Conservation (phyloP, 2,888 invertebrate genomes). For the Gerosis bhagava region DNA sequence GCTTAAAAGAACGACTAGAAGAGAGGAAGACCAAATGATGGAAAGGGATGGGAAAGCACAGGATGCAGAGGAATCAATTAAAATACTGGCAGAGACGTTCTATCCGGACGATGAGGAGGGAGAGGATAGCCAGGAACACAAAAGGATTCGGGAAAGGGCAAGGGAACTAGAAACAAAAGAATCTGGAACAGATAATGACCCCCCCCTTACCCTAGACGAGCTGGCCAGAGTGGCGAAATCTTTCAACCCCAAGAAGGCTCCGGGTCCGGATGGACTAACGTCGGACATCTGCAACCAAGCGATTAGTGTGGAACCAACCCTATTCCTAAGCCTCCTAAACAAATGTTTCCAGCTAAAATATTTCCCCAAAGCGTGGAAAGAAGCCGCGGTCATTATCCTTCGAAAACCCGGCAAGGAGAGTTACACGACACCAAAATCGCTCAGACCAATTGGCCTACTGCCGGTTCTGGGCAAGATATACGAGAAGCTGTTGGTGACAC, state of each 20-base stretch:
- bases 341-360: neutral
- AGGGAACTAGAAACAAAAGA: neutral
- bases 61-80: neutral
- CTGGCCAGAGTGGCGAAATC: neutral
- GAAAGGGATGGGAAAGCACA: neutral
- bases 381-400: constrained; percentile 1
- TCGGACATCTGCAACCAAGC: constrained; percentile 1
- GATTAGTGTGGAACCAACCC: neutral
- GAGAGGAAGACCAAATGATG: neutral
- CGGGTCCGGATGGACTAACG: neutral
- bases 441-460: constrained; percentile 10
- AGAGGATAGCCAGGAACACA: neutral
- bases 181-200: neutral
- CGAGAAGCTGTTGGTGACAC: neutral
- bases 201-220: constrained; percentile 5
- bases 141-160: neutral
- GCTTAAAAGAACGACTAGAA: neutral
- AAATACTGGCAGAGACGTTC: neutral
- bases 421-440: neutral
- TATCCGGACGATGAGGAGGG: neutral
- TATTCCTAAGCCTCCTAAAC: neutral
- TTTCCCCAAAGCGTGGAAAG: constrained; percentile 1
- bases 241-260: constrained; percentile 8
- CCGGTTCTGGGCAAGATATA: constrained; percentile 3
- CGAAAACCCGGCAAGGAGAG: constrained; percentile 4